Conservation (phyloP, 2,888 invertebrate species). For the Calameuta idolon region DNA sequence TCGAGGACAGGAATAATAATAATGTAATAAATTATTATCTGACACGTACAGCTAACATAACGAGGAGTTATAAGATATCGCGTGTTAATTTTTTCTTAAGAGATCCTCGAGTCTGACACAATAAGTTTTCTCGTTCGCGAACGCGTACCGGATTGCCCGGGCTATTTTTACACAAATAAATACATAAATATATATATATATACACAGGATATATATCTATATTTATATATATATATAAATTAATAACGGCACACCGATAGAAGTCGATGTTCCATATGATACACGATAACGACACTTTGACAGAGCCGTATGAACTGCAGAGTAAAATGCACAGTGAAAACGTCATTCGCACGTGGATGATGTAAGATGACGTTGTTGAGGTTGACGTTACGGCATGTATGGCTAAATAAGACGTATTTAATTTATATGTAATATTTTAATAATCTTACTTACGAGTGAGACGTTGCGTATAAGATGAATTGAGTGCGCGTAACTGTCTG, state of each 20-base stretch:
- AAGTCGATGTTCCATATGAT: background rate
- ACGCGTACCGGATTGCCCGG: slow-evolving; percentile 21
- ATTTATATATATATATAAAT: slow-evolving; percentile 6
- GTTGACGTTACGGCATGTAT: slow-evolving; percentile 19
- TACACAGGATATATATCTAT: slow-evolving; percentile 3
- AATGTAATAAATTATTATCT: background rate
- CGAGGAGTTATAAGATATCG: background rate
- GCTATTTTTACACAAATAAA: slow-evolving; percentile 50
- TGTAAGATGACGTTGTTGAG: background rate
- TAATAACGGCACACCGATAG: background rate
- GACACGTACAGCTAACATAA: background rate
- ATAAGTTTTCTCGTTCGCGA: background rate
- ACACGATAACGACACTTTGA: background rate
- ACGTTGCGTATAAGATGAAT: background rate
- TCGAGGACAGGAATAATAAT: background rate
- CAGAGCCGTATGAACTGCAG: background rate
- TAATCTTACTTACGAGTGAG: slow-evolving; percentile 21
- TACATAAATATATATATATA: slow-evolving; percentile 27
- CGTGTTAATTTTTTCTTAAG: background rate
- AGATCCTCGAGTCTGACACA: background rate
- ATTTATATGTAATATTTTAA: slow-evolving; percentile 51
- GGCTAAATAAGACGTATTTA: slow-evolving; percentile 40
- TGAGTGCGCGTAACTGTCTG: slow-evolving; percentile 25
- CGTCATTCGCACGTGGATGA: background rate
- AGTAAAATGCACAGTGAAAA: background rate